These are phyloP conservation scores for Busseola fusca DNA, from an alignment of 2,888 invertebrate species.

Conservation along the genomic window DNA sequence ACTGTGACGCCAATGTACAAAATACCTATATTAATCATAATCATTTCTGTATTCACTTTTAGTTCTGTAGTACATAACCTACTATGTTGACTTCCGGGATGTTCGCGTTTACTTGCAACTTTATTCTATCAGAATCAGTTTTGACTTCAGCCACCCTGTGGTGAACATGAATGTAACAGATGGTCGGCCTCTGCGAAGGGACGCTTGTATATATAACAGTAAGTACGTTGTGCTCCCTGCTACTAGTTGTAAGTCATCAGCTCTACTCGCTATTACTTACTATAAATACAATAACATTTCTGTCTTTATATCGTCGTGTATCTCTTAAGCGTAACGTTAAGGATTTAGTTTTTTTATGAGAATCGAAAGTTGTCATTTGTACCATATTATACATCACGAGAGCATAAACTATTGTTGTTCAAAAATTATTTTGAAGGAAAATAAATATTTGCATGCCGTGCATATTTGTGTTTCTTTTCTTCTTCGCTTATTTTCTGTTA, in stretches of 20 bases:
- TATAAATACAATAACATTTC: slow-evolving; percentile 40
- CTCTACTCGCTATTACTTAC: slow-evolving; percentile 28
- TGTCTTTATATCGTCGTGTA: slow-evolving; percentile 57
- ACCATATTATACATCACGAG: slow-evolving; percentile 80
- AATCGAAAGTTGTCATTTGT: slow-evolving; percentile 86
- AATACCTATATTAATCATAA: slow-evolving; percentile 12
- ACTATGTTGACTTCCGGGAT: neutral
- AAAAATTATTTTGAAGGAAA: slow-evolving; percentile 87
- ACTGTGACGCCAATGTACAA: slow-evolving; percentile 48
- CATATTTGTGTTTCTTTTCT: slow-evolving; percentile 75
- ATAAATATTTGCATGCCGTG: slow-evolving; percentile 87
- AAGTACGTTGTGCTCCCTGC: slow-evolving; percentile 29
- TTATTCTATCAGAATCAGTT: slow-evolving; percentile 1
- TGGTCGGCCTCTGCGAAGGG: slow-evolving; percentile 12
- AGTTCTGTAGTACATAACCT: slow-evolving; percentile 1
- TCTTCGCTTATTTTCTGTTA: slow-evolving; percentile 21
- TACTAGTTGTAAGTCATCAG: slow-evolving; percentile 30
- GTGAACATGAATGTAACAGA: neutral
- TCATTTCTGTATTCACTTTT: slow-evolving; percentile 9
- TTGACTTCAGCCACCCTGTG: slow-evolving; percentile 8
- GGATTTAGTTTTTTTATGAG: slow-evolving; percentile 86
- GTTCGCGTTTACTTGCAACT: slow-evolving; percentile 14
- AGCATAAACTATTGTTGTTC: slow-evolving; percentile 86
- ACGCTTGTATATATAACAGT: slow-evolving; percentile 52
- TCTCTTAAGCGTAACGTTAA: slow-evolving; percentile 73